These are phyloP conservation scores for Operophtera brumata DNA, from an alignment of 2,888 invertebrate genomes.

Conservation along the genomic window DNA sequence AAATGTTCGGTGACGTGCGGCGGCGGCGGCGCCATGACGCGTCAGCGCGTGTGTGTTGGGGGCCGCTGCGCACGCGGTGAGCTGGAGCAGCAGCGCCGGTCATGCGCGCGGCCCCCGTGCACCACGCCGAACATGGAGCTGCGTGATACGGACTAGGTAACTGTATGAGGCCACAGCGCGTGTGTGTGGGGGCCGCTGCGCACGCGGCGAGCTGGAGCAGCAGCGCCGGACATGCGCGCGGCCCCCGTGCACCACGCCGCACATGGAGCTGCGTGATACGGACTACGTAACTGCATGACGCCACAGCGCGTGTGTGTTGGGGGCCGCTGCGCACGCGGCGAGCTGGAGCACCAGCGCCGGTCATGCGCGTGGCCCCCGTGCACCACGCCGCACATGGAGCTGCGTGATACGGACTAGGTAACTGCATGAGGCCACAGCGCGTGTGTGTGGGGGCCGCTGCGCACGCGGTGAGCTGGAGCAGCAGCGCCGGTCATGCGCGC, in stretches of 20 bases:
- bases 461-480: conserved; percentile 66
- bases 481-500: conserved; percentile 57
- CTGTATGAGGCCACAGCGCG: neutral
- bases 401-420: neutral
- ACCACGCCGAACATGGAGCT: neutral
- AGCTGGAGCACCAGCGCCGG: too few species aligned
- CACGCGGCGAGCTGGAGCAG: conserved; percentile 64
- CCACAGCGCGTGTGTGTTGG: too few species aligned
- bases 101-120: conserved; percentile 56
- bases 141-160: neutral
- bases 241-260: conserved; percentile 43
- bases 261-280: neutral
- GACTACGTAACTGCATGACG: neutral
- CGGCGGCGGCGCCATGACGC: conserved; percentile 48
- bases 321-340: too few species aligned
- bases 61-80: conserved; percentile 69
- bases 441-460: conserved; percentile 40
- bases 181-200: conserved; percentile 43
- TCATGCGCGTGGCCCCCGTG: conserved; percentile 55
- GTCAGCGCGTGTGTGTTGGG: conserved; percentile 57
- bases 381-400: neutral
- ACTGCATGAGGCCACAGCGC: neutral
- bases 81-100: conserved; percentile 60
- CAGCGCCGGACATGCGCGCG: conserved; percentile 58
- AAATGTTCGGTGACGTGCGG: conserved; percentile 67